Evolutionary conservation across 1,140 invertebrate genomes (phyloP).

Genomic region (Lepidurus packardi): DNA sequence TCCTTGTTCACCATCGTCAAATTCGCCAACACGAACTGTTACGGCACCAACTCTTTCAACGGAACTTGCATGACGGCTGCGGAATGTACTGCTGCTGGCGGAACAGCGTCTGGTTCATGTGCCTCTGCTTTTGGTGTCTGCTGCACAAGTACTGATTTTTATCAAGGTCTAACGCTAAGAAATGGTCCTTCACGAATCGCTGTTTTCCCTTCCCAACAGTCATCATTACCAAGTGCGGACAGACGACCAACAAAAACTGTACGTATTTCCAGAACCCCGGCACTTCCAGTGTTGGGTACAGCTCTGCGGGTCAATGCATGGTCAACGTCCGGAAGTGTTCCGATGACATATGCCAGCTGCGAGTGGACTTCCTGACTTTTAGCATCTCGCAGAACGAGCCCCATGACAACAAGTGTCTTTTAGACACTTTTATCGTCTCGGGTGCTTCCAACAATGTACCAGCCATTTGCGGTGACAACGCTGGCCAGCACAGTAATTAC

Average conservation of each 20-base stretch:
- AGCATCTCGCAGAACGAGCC: constrained; percentile 55
- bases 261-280: constrained; percentile 73
- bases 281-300: constrained; percentile 54
- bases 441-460: constrained; percentile 61
- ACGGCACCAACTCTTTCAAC: constrained; percentile 34
- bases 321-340: constrained; percentile 56
- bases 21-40: constrained; percentile 28
- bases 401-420: constrained; percentile 57
- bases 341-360: constrained; percentile 56
- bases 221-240: constrained; percentile 52
- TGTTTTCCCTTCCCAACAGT: constrained; percentile 8
- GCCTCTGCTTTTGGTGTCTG: constrained; percentile 68
- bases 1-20: constrained; percentile 30
- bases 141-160: constrained; percentile 51
- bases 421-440: constrained; percentile 61
- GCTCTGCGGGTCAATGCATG: constrained; percentile 49
- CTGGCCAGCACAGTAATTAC: constrained; percentile 63
- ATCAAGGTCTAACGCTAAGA: neutral
- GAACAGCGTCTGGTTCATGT: constrained; percentile 58
- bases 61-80: constrained; percentile 42
- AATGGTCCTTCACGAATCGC: neutral
- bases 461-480: constrained; percentile 65
- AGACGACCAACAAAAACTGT: constrained; percentile 63
- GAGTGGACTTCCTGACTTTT: constrained; percentile 41
- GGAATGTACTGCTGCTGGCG: constrained; percentile 58